Evolutionary conservation across 2,888 invertebrate genomes (phyloP), one percentile per base, ranked within the genome.

Genomic region (Microctonus aethiopoides): DNA sequence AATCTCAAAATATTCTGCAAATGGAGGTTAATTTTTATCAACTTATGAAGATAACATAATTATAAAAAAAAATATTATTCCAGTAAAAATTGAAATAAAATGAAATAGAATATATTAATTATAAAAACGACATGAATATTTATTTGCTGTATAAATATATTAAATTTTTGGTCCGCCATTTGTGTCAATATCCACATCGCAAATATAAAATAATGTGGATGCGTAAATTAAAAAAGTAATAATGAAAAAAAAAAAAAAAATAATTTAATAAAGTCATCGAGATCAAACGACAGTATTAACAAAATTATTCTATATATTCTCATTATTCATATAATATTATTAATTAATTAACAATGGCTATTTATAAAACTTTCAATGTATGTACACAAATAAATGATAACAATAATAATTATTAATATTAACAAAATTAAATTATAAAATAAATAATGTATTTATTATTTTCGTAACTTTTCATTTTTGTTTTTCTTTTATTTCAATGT

Each of bases 191-290:
- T 57, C 6, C 16, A 32, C 16, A 16, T 32, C n/a, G 29, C n/a
- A 32, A 57, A 32, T 57, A 32, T 57, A 11, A 57, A 57, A 57
- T 57, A 57, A 32, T 57, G 57, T 32, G 16, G 32, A 57, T 29
- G 16, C 32, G 32, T 57, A 29, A 57, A 16, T n/a, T n/a, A n/a
- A 57, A 32, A 29, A 57, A 52, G 20, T 52, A 29, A 32, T 54
- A 6, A 57, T n/a, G n/a, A n/a, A n/a, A n/a, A n/a, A n/a, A n/a
- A n/a, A n/a, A n/a, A n/a, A n/a, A n/a, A n/a, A n/a, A n/a, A n/a
- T n/a, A n/a, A n/a, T n/a, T n/a, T n/a, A n/a, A n/a, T n/a, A n/a
- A n/a, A n/a, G n/a, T n/a, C n/a, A n/a, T n/a, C n/a, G n/a, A n/a
- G n/a, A n/a, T n/a, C n/a, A n/a, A n/a, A n/a, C n/a, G n/a, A n/a